Base-by-base conservation (phyloP, 2,113 vertebrate species). In the Bolborhynchus lineola region DNA sequence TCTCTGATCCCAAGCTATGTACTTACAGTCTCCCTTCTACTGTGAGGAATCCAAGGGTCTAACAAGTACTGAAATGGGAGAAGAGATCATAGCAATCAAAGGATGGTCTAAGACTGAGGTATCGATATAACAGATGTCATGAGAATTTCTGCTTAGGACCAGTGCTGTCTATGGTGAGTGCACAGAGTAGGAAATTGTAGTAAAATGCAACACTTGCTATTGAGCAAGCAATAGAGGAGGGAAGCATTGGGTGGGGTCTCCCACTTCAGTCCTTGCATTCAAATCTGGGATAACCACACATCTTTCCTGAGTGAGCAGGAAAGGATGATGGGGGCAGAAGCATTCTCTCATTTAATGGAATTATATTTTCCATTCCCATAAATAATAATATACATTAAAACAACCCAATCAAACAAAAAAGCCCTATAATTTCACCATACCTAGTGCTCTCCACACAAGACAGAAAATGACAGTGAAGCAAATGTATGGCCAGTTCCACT, bases 401-500 rank as follows among this genome's bases (percentile, higher is more conserved):
- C 33, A 16, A 35, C 23, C 33, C 55, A n/a, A 59, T 6, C 57
- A 5, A 29, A 19, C 41, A 20, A 81, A 17, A 13, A 12, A 77
- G 16, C 46, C 16, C 28, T 31, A 2, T 29, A 2, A 21, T 26
- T 71, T 72, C 42, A 46, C 46, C 92, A 67, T 98, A 99, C 98
- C 98, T 42, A 98, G 91, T 7, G 98, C 98, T 92, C 98, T 98
- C 98, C 98, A 99, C 60, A 98, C 5, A 55, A 98, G 98, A 59
- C 98, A 99, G 96, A 98, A 98, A 80, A 99, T 96, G 68, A 98
- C 88, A 1, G 97, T 98, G 95, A 98, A 98, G 96, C 97, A 98
- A 82, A 98, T 98, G 24, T 98, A 99, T 2, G 98, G 95, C 98
- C 98, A 98, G 77, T 98, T 98, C 98, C 98, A 99, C 93, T 98